These are phyloP conservation scores for Halictus rubicundus DNA, from an alignment of 1,140 invertebrate species.

Conservation along the genomic window DNA sequence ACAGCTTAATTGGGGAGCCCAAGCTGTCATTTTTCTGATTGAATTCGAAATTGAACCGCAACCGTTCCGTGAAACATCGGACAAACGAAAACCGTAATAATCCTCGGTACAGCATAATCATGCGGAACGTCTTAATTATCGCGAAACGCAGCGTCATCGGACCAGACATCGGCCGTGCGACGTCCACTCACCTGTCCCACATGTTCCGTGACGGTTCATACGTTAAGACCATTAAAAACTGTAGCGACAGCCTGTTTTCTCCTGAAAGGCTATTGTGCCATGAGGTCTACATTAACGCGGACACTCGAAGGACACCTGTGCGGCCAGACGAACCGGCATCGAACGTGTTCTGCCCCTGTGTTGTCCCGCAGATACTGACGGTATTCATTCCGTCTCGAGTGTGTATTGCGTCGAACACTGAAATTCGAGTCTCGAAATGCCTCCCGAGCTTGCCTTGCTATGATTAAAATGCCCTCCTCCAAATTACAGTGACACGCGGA, in stretches of 20 bases:
- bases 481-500: too few species aligned
- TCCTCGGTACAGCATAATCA: not conserved
- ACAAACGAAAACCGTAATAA: not conserved
- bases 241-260: slow-evolving; percentile 5
- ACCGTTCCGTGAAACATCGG: not conserved
- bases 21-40: not conserved
- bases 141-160: slow-evolving; percentile 18
- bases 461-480: too few species aligned
- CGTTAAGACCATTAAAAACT: slow-evolving; percentile 23
- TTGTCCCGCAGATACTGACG: not conserved
- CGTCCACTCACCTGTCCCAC: slow-evolving; percentile 19
- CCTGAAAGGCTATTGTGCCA: slow-evolving; percentile 23
- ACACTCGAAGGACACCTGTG: slow-evolving; percentile 21
- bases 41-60: not conserved
- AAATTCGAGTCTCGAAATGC: not conserved
- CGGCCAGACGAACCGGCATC: not conserved
- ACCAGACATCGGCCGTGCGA: too few species aligned
- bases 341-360: not conserved
- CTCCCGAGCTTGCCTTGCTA: not conserved
- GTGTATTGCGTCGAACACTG: not conserved
- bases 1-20: too few species aligned
- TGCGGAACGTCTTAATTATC: slow-evolving; percentile 13
- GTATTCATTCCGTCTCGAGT: not conserved
- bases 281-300: slow-evolving; percentile 11
- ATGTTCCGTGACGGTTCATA: not conserved